Base-by-base conservation (phyloP, 2,113 vertebrate genomes). In the Prochilodus magdalenae region DNA sequence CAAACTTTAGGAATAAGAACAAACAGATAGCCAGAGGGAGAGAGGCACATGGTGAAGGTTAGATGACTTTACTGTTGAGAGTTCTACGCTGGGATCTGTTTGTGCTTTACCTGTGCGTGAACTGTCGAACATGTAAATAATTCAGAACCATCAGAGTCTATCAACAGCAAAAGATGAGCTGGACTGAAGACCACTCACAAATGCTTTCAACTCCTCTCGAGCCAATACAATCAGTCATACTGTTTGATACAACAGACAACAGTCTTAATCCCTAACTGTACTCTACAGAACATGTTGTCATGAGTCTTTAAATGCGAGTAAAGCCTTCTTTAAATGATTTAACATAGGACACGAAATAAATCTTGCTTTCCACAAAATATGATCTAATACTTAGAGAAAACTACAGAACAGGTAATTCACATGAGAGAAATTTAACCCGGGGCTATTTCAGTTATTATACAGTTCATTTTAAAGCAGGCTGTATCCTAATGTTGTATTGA, bases 21-120 rank as follows among this genome's bases (percentile, higher is more conserved):
- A 86, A 84, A 86, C 70, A 84, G 78, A 84, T 73, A 84, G 70
- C 84, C 76, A 65, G 57, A 26, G 65, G 84, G 67, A 77, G 65
- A 82, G 53, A 76, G 66, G 75, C 57, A 51, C 72, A 44, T 57
- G 27, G 73, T 75, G 57, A 80, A 82, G 51, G 74, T 83, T 62
- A 70, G 66, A 80, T 71, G 80, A 82, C 75, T 85, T n/a, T 16
- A 16, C 22, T 83, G 75, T 73, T 83, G 30, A 63, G 51, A 44
- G 72, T 49, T 57, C 65, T 40, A 77, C 8, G 15, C 55, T 36
- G 49, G 59, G 47, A 78, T 80, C 69, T 74, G 62, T 51, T 66
- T 78, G 63, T 59, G 73, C 57, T 66, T 81, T 78, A 78, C 74
- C 84, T 79, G 53, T 36, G 65, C 22, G 14, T 83, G 71, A 85